Conservation (phyloP, 2,888 invertebrate genomes). For the Cybosia mesomella region DNA sequence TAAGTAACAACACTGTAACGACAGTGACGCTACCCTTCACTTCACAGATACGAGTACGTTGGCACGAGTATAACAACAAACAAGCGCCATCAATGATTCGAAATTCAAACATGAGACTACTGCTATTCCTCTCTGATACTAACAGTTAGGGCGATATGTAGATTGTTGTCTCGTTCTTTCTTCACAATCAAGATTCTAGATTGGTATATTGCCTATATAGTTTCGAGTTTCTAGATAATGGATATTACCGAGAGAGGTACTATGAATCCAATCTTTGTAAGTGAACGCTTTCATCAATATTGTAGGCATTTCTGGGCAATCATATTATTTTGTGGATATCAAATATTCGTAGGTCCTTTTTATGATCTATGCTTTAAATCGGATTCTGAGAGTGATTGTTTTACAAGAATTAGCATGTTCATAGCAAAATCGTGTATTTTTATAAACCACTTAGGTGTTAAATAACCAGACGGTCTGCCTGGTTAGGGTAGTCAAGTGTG, state of each 20-base stretch:
- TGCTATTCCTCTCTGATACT: not conserved
- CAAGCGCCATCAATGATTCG: slow-evolving; percentile 10
- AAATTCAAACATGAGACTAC: slow-evolving; percentile 10
- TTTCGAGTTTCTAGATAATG: slow-evolving; percentile 12
- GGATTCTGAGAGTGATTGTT: not conserved
- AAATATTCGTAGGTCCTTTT: not conserved
- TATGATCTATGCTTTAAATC: not conserved
- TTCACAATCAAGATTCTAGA: slow-evolving; percentile 17
- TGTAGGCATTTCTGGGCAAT: slow-evolving; percentile 51
- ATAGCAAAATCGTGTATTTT: not conserved
- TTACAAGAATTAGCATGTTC: not conserved
- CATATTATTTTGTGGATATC: slow-evolving; percentile 50
- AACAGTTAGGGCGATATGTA: not conserved
- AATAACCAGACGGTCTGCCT: no score
- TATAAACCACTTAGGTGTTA: not conserved
- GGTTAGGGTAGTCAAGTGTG: no score
- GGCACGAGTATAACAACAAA: not conserved
- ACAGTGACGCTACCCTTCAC: no score
- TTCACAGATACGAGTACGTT: no score
- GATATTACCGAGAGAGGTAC: slow-evolving; percentile 51
- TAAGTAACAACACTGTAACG: no score
- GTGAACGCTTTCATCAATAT: slow-evolving; percentile 62
- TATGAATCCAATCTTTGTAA: slow-evolving; percentile 63
- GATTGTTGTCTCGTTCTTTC: not conserved
- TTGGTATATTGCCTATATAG: slow-evolving; percentile 14